Evolutionary conservation across 2,797 vertebrate genomes (phyloP), one percentile per base, ranked within the genome.

Genomic region (Linurgus olivaceus): DNA sequence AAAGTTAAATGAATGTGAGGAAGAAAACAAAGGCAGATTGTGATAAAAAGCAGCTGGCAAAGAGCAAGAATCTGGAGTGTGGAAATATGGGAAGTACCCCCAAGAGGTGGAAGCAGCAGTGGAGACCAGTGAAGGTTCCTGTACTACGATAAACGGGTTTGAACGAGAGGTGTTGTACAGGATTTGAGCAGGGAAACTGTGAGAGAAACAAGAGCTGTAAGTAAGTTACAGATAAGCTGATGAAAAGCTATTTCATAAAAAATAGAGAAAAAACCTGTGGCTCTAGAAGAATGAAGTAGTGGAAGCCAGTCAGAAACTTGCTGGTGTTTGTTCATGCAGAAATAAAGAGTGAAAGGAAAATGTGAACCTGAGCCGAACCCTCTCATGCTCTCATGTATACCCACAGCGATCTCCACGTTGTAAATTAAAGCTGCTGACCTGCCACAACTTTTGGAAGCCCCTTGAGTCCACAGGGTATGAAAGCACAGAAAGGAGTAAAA

Each of bases 271-370:
- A 93, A 84, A 45, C 3, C 2, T 2, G 0, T 29, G n/a, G 25
- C 38, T 75, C 33, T 23, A 65, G 76, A 88, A 92, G 63, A 81
- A 54, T 17, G 18, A 67, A 70, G 28, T 9, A 81, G 37, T 86
- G 37, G 50, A 90, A 92, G n/a, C 25, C 86, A 67, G 65, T 74
- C 45, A 68, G 62, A 88, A 88, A 80, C 54, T 75, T 55, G 47
- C 47, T 62, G n/a, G 57, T 81, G 77, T 94, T 94, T 61, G 45
- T 38, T 94, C 93, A 93, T 51, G 72, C 68, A 68, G 82, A 93
- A 95, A 68, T 61, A 80, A 92, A 79, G 45, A 83, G 44, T 61
- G 72, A 94, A 88, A 79, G 57, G 73, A 90, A 73, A 71, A 88
- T 26, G 20, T 68, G 47, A 84, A 77, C 54, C 16, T 25, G 67